These are phyloP conservation scores for Mastomys natalensis DNA, from an alignment of 2,113 vertebrate species.

Conservation along the genomic window DNA sequence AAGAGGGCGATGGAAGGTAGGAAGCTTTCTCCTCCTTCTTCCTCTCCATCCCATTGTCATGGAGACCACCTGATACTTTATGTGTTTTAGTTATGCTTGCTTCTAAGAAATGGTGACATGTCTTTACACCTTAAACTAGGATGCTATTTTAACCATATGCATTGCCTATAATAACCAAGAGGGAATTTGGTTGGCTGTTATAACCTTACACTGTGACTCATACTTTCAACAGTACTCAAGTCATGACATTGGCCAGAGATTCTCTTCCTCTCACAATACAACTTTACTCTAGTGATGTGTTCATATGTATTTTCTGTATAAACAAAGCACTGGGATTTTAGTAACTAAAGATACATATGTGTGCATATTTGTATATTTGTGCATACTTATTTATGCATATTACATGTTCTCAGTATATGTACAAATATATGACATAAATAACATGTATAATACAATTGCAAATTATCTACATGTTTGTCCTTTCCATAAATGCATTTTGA, in stretches of 20 bases:
- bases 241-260: neutral
- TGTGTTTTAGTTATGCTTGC: slow-evolving; percentile 18
- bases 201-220: neutral
- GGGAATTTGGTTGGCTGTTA: neutral
- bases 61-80: slow-evolving; percentile 12
- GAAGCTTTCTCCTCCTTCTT: slow-evolving; percentile 59
- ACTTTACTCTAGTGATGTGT: neutral
- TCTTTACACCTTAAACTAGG: neutral
- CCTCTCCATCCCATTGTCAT: slow-evolving; percentile 30
- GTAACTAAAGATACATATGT: neutral
- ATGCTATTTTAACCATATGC: neutral
- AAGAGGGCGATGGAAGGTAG: slow-evolving; percentile 99
- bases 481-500: neutral
- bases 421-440: neutral
- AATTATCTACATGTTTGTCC: slow-evolving; percentile 21
- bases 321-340: neutral
- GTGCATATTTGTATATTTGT: neutral
- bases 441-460: neutral
- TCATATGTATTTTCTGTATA: neutral
- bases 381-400: neutral
- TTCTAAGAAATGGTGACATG: slow-evolving; percentile 23
- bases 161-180: neutral
- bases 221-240: neutral
- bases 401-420: neutral
- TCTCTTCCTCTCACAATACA: neutral